Evolutionary conservation across 2,888 invertebrate genomes (phyloP).

Genomic region (Andrena chrysosceles): DNA sequence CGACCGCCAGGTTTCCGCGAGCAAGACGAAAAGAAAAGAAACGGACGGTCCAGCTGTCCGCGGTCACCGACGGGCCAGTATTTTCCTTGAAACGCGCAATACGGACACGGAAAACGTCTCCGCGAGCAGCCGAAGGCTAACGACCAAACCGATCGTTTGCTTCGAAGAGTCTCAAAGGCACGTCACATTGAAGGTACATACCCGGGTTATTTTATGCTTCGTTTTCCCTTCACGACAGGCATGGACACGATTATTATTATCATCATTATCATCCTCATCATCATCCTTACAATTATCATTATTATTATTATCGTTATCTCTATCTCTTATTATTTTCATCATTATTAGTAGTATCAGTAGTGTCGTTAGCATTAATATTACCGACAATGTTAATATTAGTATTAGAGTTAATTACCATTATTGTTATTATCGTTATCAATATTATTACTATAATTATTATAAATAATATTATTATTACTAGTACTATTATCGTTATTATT

Average conservation of each 20-base stretch:
- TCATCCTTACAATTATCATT: slow-evolving; percentile 18
- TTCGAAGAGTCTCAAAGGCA: slow-evolving; percentile 70
- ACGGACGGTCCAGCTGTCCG: slow-evolving; percentile 9
- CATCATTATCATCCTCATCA: slow-evolving; percentile 5
- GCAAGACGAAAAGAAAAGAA: no score
- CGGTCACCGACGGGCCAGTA: slow-evolving; percentile 9
- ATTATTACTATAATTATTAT: slow-evolving; percentile 8
- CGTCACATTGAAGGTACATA: slow-evolving; percentile 67
- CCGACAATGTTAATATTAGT: slow-evolving; percentile 22
- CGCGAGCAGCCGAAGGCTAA: slow-evolving; percentile 43
- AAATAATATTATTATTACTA: slow-evolving; percentile 26
- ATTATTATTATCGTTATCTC: slow-evolving; percentile 22
- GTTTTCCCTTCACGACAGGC: slow-evolving; percentile 55
- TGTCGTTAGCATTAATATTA: slow-evolving; percentile 24
- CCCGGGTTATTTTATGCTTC: slow-evolving; percentile 57
- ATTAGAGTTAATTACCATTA: slow-evolving; percentile 40
- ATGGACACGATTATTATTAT: slow-evolving; percentile 52
- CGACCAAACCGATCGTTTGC: slow-evolving; percentile 52
- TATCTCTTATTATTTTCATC: slow-evolving; percentile 30
- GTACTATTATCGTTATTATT: slow-evolving; percentile 27
- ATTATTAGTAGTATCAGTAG: slow-evolving; percentile 29
- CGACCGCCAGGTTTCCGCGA: slow-evolving; percentile 40
- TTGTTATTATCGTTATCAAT: slow-evolving; percentile 34
- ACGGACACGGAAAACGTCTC: slow-evolving; percentile 39
- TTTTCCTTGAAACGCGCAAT: slow-evolving; percentile 64